These are phyloP conservation scores for Tenthredo notha DNA, from an alignment of 2,888 invertebrate genomes.

Conservation along the genomic window DNA sequence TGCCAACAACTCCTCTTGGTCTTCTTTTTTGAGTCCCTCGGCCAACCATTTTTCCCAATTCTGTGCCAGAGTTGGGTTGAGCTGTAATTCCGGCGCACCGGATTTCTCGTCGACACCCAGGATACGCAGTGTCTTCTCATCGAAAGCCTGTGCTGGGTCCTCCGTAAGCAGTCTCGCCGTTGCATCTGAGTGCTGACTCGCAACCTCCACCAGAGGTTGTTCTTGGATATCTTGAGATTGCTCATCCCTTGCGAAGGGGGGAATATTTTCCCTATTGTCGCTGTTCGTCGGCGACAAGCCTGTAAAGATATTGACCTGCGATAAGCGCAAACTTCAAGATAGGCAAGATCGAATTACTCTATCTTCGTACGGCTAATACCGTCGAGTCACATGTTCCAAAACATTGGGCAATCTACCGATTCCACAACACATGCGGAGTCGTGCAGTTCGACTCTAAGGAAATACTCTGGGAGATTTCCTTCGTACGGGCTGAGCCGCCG, in stretches of 20 bases:
- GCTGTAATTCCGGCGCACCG: conserved; percentile 52
- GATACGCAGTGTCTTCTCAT: conserved; percentile 54
- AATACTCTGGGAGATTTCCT: conserved; percentile 15
- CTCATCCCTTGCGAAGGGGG: neutral
- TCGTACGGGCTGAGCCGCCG: conserved; percentile 33
- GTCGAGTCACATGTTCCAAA: no score
- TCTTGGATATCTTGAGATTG: conserved; percentile 53
- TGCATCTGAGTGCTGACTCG: no score
- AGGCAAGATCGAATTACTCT: no score
- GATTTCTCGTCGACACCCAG: conserved; percentile 52
- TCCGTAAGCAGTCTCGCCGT: no score
- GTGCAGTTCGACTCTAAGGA: conserved; percentile 27
- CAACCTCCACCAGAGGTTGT: conserved; percentile 47
- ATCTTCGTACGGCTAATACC: no score
- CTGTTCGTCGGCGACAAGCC: no score
- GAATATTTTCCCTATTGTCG: conserved; percentile 1
- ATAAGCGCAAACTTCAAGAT: no score
- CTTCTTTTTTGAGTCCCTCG: conserved; percentile 57
- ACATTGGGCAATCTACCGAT: neutral
- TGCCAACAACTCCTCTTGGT: conserved; percentile 53
- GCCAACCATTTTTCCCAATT: conserved; percentile 58
- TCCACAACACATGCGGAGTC: neutral
- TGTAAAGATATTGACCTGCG: no score
- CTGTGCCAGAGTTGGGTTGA: conserved; percentile 54
- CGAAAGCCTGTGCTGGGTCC: conserved; percentile 48